Base-by-base conservation (phyloP, 2,888 invertebrate species). In the Stenchaetothrips biformis region DNA sequence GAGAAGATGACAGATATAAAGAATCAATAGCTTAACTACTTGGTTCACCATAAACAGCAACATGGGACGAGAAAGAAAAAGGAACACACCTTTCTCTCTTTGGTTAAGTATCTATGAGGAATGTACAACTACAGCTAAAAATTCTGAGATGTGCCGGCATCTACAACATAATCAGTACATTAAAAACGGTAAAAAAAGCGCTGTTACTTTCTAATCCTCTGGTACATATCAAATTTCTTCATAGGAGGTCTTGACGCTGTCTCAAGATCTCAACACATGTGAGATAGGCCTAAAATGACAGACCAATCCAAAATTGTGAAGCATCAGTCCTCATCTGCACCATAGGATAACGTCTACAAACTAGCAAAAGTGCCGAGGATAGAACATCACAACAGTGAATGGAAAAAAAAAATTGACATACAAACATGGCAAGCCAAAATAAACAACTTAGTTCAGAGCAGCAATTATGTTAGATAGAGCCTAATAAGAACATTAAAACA, bases 21-120 rank as follows among this genome's bases (percentile, higher is more conserved):
- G 21, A 67, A 67, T n/a, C n/a, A n/a, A n/a, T n/a, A n/a, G n/a
- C n/a, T n/a, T n/a, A n/a, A n/a, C n/a, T n/a, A n/a, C n/a, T n/a
- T n/a, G n/a, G n/a, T n/a, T n/a, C n/a, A n/a, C n/a, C n/a, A n/a
- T 16, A 59, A 79, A 79, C 2, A 78, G 37, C 78, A 78, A 78
- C 18, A 79, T 3, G 78, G 18, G 37, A 78, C 13, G 78, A 16
- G 11, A 25, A 79, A 79, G 27, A 79, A 79, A 79, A 79, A 79
- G 13, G 27, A 59, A 27, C 37, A 59, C 48, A 79, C 21, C 79
- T 49, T 48, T 79, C 49, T n/a, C n/a, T 80, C 80, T 80, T 49
- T 80, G 67, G 67, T 67, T 21, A 67, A 67, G n/a, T 67, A 67
- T 21, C 67, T 67, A 67, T 53, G 53, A 67, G 67, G 67, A 67